These are phyloP conservation scores for Mus minutoides DNA, from an alignment of 2,797 vertebrate species.

Conservation along the genomic window DNA sequence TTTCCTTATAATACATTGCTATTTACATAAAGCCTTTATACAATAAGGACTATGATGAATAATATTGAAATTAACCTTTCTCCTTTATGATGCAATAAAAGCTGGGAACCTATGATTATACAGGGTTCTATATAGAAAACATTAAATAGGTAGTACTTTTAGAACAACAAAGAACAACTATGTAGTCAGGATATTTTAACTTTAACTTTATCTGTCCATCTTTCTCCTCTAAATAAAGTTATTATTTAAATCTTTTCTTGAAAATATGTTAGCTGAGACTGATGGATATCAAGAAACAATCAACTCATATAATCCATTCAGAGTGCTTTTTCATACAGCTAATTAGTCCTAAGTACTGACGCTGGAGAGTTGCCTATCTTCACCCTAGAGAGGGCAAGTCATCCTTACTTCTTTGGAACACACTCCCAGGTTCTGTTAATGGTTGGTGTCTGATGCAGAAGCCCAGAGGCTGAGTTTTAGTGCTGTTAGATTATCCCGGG, in stretches of 20 bases:
- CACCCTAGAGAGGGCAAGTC: slow-evolving; percentile 34
- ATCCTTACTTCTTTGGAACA: slow-evolving; percentile 55
- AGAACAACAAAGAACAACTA: not conserved
- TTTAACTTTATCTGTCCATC: slow-evolving; percentile 12
- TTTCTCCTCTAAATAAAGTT: not conserved
- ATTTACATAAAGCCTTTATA: not conserved
- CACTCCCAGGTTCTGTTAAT: slow-evolving; percentile 57
- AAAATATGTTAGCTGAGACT: slow-evolving; percentile 31
- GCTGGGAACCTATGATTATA: not conserved
- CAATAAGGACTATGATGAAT: not conserved
- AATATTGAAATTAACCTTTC: not conserved
- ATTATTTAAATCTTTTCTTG: slow-evolving; percentile 17
- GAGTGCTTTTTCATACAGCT: slow-evolving; percentile 64
- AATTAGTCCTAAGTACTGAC: slow-evolving; percentile 45
- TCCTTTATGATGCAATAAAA: not conserved
- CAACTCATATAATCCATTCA: not conserved
- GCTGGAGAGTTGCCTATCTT: slow-evolving; percentile 20
- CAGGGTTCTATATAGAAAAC: not conserved
- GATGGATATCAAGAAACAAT: slow-evolving; percentile 52
- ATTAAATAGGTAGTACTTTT: not conserved
- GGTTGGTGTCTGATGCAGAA: slow-evolving; percentile 72
- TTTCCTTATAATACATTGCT: not conserved
- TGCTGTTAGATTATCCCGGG: slow-evolving; percentile 67
- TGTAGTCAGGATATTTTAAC: not conserved
- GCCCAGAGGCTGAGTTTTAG: slow-evolving; percentile 75